A percentile compares a stretch with the other conserved stretches of the same genome.
Evolutionary conservation across 2,888 invertebrate species (phyloP).

Genomic region (Lacanobia wlatinum): DNA sequence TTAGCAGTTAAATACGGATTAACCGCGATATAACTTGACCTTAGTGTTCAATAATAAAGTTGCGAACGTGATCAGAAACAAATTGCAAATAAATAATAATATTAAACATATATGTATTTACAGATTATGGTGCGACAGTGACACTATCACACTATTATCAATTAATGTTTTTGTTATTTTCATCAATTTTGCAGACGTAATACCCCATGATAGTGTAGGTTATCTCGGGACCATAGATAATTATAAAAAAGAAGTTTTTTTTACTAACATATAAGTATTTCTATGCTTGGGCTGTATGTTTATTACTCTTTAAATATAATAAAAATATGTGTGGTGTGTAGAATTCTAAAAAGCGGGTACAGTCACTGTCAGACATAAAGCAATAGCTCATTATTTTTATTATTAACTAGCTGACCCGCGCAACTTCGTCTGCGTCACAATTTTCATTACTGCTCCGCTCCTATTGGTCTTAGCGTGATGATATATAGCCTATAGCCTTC

Average conservation of each 20-base stretch:
- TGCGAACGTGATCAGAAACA: constrained; percentile 27
- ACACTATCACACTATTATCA: constrained; percentile 12
- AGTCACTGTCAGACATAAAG: neutral
- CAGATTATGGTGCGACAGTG: neutral
- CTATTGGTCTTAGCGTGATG: too few relatives aligned
- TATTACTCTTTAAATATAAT: neutral
- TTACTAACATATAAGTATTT: too few relatives aligned
- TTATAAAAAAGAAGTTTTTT: too few relatives aligned
- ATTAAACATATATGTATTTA: neutral
- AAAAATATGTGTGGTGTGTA: neutral
- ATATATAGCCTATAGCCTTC: too few relatives aligned
- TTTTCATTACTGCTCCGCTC: too few relatives aligned
- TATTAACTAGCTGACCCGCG: too few relatives aligned
- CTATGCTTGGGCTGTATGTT: too few relatives aligned
- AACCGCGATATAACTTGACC: constrained; percentile 17
- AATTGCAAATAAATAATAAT: constrained; percentile 11
- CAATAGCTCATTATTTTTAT: neutral
- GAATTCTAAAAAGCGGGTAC: neutral
- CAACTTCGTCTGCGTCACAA: too few relatives aligned
- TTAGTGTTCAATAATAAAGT: constrained; percentile 14
- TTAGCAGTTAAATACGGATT: constrained; percentile 10
- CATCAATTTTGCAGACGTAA: neutral
- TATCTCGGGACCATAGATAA: constrained; percentile 3
- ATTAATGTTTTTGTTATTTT: constrained; percentile 5
- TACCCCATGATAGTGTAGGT: neutral